Percentiles rank a stretch among this genome's conserved stretches.
phyloP scores from a whole-genome alignment of 2,888 invertebrate species.

The Psylliodes chrysocephalus region DNA sequence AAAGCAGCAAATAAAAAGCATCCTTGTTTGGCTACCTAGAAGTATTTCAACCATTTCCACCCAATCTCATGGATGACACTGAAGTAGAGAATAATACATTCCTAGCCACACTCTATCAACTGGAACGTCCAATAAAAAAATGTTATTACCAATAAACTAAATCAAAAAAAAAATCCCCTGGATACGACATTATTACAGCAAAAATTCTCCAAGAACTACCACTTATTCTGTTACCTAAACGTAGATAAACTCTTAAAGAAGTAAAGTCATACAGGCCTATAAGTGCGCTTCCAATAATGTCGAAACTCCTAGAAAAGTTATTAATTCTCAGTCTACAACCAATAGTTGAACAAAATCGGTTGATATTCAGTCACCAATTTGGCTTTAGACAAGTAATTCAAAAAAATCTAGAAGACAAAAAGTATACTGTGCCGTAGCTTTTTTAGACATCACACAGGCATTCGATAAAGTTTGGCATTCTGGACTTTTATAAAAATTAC shows the following conservation, averaged over 20 bases:
- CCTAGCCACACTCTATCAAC: too few species aligned
- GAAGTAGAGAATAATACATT: too few species aligned
- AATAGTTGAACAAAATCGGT: not conserved
- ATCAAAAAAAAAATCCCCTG: too few species aligned
- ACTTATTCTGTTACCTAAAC: not conserved
- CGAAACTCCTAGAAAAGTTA: not conserved
- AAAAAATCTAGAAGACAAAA: not conserved
- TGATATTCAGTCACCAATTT: not conserved
- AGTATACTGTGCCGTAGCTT: not conserved
- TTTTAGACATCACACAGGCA: not conserved
- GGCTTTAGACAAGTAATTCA: not conserved
- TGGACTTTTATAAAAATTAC: not conserved
- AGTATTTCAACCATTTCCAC: too few species aligned
- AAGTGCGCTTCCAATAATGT: not conserved
- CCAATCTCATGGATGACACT: too few species aligned
- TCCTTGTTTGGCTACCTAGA: too few species aligned
- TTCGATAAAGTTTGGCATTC: not conserved
- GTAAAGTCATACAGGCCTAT: not conserved
- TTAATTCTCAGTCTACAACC: not conserved
- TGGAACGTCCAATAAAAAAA: too few species aligned
- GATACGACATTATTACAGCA: too few species aligned
- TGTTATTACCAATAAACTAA: too few species aligned
- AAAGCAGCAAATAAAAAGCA: too few species aligned
- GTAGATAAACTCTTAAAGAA: not conserved
- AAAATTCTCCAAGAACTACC: too few species aligned